Evolutionary conservation across 2,888 invertebrate genomes (phyloP).

Genomic region (Plemyria rubiginata): DNA sequence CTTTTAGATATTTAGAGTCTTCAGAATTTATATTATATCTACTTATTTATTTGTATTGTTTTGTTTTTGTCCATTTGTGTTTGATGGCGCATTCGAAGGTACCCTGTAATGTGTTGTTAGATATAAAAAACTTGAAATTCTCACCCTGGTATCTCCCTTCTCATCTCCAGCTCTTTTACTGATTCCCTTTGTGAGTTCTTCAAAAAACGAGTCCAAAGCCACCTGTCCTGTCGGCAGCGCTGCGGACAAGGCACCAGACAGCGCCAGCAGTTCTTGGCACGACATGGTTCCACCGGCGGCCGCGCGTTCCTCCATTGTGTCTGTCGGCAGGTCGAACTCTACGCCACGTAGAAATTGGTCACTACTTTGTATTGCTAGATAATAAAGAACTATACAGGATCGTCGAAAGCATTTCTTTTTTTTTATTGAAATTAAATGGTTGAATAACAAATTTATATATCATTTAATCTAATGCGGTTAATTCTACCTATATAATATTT

Average conservation of each 20-base stretch:
- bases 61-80: no score
- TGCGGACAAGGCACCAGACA: constrained; percentile 96
- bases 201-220: constrained; percentile 92
- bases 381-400: constrained; percentile 7
- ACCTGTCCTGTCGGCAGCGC: constrained; percentile 95
- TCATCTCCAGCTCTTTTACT: constrained; percentile 79
- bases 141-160: constrained; percentile 71
- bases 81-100: no score
- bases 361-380: constrained; percentile 49
- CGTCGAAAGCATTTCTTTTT: constrained; percentile 45
- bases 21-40: no score
- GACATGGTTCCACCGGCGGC: constrained; percentile 88
- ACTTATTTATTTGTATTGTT: no score
- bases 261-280: constrained; percentile 95
- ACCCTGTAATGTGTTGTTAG: no score
- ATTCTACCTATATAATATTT: no score
- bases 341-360: constrained; percentile 58
- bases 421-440: background rate
- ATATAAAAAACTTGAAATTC: no score
- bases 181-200: constrained; percentile 91
- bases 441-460: no score
- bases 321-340: constrained; percentile 83
- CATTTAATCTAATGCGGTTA: no score
- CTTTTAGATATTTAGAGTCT: no score
- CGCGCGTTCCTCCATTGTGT: constrained; percentile 72